Evolutionary conservation across 2,113 vertebrate species (phyloP).

Genomic region (Tretioscincus oriximinensis): DNA sequence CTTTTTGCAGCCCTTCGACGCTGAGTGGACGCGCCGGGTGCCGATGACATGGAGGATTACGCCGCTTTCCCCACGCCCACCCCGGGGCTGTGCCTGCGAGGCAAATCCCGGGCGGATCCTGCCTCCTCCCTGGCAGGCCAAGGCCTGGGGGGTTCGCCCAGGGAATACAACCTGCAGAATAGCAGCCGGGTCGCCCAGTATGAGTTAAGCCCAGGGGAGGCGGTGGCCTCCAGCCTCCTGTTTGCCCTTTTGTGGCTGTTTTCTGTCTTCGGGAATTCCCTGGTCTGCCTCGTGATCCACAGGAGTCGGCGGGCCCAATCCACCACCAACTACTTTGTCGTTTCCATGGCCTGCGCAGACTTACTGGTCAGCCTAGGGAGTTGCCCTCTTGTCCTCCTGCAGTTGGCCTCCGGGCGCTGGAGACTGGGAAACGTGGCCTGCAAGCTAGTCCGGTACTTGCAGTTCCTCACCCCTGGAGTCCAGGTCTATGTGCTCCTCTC

Average conservation of each 20-base stretch:
- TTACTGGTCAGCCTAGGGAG: slow-evolving; percentile 81
- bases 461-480: slow-evolving; percentile 85
- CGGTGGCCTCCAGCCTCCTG: slow-evolving; percentile 73
- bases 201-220: slow-evolving; percentile 70
- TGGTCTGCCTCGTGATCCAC: slow-evolving; percentile 90
- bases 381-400: slow-evolving; percentile 81
- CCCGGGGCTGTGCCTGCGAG: slow-evolving; percentile 69
- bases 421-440: slow-evolving; percentile 74
- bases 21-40: slow-evolving; percentile 72
- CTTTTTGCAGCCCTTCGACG: slow-evolving; percentile 55
- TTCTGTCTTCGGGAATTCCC: slow-evolving; percentile 86
- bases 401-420: slow-evolving; percentile 82
- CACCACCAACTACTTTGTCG: slow-evolving; percentile 94
- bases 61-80: slow-evolving; percentile 55
- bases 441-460: slow-evolving; percentile 81
- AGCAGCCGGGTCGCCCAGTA: slow-evolving; percentile 68
- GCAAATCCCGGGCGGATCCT: slow-evolving; percentile 67
- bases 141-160: neutral
- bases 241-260: slow-evolving; percentile 83
- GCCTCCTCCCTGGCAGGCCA: slow-evolving; percentile 46
- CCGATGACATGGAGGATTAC: slow-evolving; percentile 64
- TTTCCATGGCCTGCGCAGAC: slow-evolving; percentile 91
- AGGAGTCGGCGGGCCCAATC: slow-evolving; percentile 90
- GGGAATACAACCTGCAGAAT: slow-evolving; percentile 37
- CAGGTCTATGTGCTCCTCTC: slow-evolving; percentile 89